These are phyloP conservation scores for Hyaena hyaena DNA, from an alignment of 2,113 vertebrate genomes.

Conservation along the genomic window DNA sequence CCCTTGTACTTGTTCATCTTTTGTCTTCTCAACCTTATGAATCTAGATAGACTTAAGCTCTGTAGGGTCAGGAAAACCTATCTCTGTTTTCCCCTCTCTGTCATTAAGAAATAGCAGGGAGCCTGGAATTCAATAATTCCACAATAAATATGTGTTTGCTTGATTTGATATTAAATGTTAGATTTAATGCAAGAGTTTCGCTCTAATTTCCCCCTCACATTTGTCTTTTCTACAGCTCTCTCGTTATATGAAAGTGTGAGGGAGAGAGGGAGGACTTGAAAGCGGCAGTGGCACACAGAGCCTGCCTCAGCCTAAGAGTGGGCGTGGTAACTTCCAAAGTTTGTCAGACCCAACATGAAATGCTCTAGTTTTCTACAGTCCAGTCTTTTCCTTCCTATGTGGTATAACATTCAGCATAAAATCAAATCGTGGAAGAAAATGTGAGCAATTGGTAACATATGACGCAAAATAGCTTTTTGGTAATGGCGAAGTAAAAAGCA, in stretches of 20 bases:
- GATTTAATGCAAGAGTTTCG: not conserved
- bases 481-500: not conserved
- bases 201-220: not conserved
- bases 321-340: not conserved
- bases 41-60: not conserved
- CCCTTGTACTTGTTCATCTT: not conserved
- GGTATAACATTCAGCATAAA: not conserved
- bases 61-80: not conserved
- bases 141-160: not conserved
- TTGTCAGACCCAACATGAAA: not conserved
- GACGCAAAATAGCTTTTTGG: not conserved
- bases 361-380: not conserved
- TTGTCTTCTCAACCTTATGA: not conserved
- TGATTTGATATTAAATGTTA: not conserved
- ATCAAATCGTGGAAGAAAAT: not conserved
- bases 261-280: not conserved
- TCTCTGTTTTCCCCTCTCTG: not conserved
- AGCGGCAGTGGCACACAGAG: not conserved
- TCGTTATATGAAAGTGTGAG: not conserved
- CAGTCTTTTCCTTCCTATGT: not conserved
- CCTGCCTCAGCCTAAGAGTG: too few relatives aligned
- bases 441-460: not conserved
- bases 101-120: not conserved
- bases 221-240: not conserved
- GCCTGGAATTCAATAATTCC: not conserved